These are phyloP conservation scores for Bergia sp. DNA, from an alignment of 92 coral and sea anemone genomes.

Conservation along the genomic window DNA sequence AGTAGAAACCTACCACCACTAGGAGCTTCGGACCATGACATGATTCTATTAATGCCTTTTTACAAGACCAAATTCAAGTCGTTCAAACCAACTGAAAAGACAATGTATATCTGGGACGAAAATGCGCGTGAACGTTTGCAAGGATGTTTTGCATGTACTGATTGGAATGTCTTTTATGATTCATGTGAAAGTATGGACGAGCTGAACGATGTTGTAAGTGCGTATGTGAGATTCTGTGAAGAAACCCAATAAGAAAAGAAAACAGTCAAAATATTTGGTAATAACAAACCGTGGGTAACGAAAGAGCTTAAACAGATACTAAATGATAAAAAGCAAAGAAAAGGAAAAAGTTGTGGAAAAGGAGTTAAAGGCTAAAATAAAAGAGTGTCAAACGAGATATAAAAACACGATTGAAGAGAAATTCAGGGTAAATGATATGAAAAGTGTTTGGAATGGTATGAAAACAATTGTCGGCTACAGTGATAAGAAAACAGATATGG, in stretches of 20 bases:
- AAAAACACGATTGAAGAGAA: not conserved
- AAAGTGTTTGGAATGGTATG: slow-evolving; percentile 19
- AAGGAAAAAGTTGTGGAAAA: slow-evolving; percentile 18
- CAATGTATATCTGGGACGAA: not conserved
- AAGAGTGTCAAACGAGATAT: slow-evolving; percentile 18
- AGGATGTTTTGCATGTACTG: not conserved
- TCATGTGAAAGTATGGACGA: not conserved
- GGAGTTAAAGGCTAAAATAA: slow-evolving; percentile 16
- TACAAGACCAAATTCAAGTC: not conserved
- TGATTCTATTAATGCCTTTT: not conserved
- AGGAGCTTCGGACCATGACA: not conserved
- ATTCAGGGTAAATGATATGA: slow-evolving; percentile 17
- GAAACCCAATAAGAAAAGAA: not conserved
- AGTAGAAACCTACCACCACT: not conserved
- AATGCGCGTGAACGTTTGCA: not conserved
- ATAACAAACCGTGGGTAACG: not conserved
- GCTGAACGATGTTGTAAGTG: not conserved
- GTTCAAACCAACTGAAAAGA: not conserved
- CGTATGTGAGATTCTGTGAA: not conserved
- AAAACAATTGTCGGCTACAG: slow-evolving; percentile 23
- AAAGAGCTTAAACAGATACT: not conserved
- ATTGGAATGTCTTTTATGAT: not conserved
- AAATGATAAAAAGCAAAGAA: not conserved
- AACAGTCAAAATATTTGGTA: not conserved
- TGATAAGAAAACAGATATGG: slow-evolving; percentile 5